phyloP scores from a whole-genome alignment of 2,797 vertebrate species.

The Denticeps clupeoides region DNA sequence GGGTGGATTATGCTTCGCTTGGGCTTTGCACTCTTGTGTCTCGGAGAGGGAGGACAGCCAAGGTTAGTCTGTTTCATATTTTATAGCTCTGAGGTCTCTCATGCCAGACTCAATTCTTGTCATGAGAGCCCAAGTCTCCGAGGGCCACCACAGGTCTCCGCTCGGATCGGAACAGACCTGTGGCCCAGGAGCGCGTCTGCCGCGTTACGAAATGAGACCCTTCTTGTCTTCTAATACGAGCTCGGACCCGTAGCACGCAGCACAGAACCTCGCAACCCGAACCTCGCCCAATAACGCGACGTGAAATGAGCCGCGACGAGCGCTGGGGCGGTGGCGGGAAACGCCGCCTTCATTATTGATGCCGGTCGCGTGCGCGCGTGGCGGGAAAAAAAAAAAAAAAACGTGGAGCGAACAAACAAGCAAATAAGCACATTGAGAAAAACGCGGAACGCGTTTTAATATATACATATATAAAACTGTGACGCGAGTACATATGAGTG shows the following conservation, averaged over 20 bases:
- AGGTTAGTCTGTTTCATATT: constrained; percentile 33
- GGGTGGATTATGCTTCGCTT: constrained; percentile 10
- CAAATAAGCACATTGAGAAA: too few species aligned
- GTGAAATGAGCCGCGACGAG: constrained; percentile 59
- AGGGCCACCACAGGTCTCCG: not conserved
- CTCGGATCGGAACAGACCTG: not conserved
- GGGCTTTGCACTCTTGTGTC: constrained; percentile 9
- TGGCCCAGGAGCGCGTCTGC: too few species aligned
- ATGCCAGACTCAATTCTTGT: constrained; percentile 35
- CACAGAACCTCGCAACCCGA: constrained; percentile 5
- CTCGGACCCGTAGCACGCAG: too few species aligned
- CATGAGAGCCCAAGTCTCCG: constrained; percentile 11
- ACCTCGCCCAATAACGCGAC: too few species aligned
- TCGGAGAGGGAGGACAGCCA: constrained; percentile 20
- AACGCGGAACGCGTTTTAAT: too few species aligned
- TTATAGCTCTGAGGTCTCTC: constrained; percentile 30
- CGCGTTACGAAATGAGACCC: constrained; percentile 27
- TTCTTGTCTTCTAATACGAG: constrained; percentile 22
- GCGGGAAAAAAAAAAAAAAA: constrained; percentile 56
- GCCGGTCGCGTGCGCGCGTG: constrained; percentile 61
- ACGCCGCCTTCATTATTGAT: constrained; percentile 71
- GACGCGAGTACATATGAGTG: too few species aligned
- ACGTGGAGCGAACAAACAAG: constrained; percentile 12
- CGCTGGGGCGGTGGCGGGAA: constrained; percentile 54
- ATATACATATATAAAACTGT: too few species aligned